Base-by-base conservation (phyloP, 2,797 vertebrate genomes). In the Podarcis lilfordi region DNA sequence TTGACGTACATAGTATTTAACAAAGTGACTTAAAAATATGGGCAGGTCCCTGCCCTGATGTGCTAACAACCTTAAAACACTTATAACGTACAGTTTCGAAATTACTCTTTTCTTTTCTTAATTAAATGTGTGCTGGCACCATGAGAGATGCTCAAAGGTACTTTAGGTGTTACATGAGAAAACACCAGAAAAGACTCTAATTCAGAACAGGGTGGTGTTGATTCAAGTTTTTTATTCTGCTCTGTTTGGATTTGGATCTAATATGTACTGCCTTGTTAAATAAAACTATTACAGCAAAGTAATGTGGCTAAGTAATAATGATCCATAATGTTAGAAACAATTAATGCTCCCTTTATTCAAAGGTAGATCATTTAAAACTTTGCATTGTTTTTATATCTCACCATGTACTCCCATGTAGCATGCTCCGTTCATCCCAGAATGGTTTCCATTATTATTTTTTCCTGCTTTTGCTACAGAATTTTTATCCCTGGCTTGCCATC, bases 181-280 rank as follows among this genome's bases (percentile, higher is more conserved):
- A 61, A 74, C 88, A 84, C 1, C 84, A 84, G 0, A 86, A 88
- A 32, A 59, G 8, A 83, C 8, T n/a, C 78, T 27, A 21, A 68
- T 71, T 69, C 81, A 87, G 45, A 92, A 50, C 77, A 77, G 43
- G 25, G 66, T 69, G 0, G 0, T 45, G 59, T 27, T 75, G 37
- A 40, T 55, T 75, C 32, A 23, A 0, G 0, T 37, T 10, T 86
- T 40, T 89, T 45, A 25, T 88, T 80, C 64, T 43, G 3, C 32
- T 88, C 79, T 84, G 0, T 40, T 80, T 85, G n/a, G 50, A 0
- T 91, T 90, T 72, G 88, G 45, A 84, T 35, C 21, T 40, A 79
- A 32, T 32, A 64, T 64, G 13, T 91, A 17, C 55, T 27, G 29
- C 37, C 35, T 75, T 55, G 29, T 45, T 25, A 66, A 80, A 77